phyloP scores from a whole-genome alignment of 1,140 invertebrate species.

The Aphis craccivora region DNA sequence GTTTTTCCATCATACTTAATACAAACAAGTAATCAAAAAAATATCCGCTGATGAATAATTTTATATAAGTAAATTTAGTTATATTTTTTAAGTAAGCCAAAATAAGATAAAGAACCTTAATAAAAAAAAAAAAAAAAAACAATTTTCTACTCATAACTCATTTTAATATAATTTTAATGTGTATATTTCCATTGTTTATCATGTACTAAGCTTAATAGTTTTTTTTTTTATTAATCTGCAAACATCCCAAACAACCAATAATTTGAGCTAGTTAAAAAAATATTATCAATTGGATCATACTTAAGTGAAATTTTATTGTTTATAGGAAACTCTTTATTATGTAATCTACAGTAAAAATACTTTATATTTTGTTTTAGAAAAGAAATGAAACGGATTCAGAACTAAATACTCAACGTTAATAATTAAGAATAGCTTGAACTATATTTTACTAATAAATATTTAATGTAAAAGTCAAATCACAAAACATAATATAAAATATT shows the following conservation, averaged over 20 bases:
- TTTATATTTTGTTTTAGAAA: conserved; percentile 5
- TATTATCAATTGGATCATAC: neutral
- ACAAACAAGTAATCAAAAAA: neutral
- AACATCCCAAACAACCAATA: neutral
- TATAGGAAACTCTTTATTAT: neutral
- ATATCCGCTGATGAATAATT: neutral
- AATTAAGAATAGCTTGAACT: neutral
- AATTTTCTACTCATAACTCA: neutral
- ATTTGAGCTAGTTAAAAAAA: neutral
- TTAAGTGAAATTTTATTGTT: neutral
- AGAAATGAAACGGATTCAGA: neutral
- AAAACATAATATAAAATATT: neutral
- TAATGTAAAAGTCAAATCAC: neutral
- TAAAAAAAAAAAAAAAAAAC: neutral
- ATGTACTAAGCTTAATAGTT: neutral
- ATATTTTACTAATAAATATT: conserved; percentile 9
- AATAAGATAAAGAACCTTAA: neutral
- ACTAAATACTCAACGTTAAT: neutral
- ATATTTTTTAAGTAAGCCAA: neutral
- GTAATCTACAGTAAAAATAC: neutral
- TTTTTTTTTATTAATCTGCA: neutral
- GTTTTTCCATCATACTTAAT: neutral
- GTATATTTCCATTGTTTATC: neutral
- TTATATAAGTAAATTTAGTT: neutral
- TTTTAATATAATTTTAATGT: neutral